Percentiles rank a stretch among this genome's conserved stretches.
Conservation (phyloP, 1,140 invertebrate species). For the Trachymyrmex septentrionalis region DNA sequence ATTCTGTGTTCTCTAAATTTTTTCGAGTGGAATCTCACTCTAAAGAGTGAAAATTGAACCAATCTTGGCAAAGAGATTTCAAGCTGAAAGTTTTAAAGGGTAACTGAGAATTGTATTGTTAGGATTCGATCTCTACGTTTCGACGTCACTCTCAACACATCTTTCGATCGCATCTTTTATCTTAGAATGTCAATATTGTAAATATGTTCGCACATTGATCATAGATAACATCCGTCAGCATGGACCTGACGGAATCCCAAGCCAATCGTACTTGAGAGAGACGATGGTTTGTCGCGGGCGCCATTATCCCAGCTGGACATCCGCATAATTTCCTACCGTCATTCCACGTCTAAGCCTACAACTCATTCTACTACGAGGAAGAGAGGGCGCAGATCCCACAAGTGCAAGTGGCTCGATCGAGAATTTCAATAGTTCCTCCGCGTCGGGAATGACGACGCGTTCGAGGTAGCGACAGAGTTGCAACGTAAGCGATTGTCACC, state of each 20-base stretch:
- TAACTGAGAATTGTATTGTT: not conserved
- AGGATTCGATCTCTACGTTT: not conserved
- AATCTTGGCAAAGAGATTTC: no score
- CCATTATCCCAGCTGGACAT: slow-evolving; percentile 83
- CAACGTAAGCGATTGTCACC: slow-evolving; percentile 51
- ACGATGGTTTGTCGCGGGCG: slow-evolving; percentile 73
- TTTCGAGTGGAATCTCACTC: no score
- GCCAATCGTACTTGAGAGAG: slow-evolving; percentile 72
- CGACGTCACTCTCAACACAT: not conserved
- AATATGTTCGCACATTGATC: slow-evolving; percentile 65
- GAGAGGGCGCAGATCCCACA: slow-evolving; percentile 42
- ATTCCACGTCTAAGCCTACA: slow-evolving; percentile 77
- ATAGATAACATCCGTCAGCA: slow-evolving; percentile 80
- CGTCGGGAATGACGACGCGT: slow-evolving; percentile 49
- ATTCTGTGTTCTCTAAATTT: not conserved
- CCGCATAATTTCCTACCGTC: slow-evolving; percentile 79
- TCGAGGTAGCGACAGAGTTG: slow-evolving; percentile 23
- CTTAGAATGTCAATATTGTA: slow-evolving; percentile 26
- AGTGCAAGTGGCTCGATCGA: slow-evolving; percentile 69
- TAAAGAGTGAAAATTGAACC: no score
- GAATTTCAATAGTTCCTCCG: slow-evolving; percentile 56
- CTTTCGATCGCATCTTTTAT: slow-evolving; percentile 30
- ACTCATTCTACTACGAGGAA: slow-evolving; percentile 68
- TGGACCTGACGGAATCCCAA: slow-evolving; percentile 71
- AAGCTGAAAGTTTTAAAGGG: no score